These are phyloP conservation scores for Ferdinandea cuprea DNA, from an alignment of 2,888 invertebrate species.

Conservation along the genomic window DNA sequence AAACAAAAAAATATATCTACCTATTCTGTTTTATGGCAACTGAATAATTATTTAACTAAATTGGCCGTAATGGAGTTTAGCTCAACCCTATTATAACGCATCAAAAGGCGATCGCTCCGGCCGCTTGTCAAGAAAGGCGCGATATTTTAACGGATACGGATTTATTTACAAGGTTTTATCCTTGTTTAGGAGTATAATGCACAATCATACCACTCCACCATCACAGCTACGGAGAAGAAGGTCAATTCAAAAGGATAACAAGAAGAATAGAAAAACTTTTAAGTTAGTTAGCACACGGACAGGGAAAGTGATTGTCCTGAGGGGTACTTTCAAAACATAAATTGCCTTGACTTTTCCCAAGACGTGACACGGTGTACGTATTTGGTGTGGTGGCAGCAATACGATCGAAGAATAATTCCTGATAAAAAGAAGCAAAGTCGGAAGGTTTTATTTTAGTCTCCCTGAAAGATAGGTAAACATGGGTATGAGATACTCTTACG, in stretches of 20 bases:
- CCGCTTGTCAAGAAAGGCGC: constrained; percentile 7
- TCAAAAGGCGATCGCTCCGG: constrained; percentile 6
- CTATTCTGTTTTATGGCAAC: constrained; percentile 24
- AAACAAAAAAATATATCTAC: no score
- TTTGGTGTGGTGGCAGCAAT: constrained; percentile 12
- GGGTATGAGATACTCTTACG: background rate
- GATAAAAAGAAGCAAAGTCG: constrained; percentile 9
- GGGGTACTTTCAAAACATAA: constrained; percentile 25
- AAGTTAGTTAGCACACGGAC: constrained; percentile 21
- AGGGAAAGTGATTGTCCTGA: constrained; percentile 31
- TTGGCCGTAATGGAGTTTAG: constrained; percentile 17
- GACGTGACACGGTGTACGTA: background rate
- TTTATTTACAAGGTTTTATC: constrained; percentile 11
- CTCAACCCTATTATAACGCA: constrained; percentile 21
- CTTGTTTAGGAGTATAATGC: background rate
- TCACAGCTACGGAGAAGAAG: constrained; percentile 4
- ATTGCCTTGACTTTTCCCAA: constrained; percentile 30
- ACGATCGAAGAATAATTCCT: constrained; percentile 12
- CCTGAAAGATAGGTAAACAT: background rate
- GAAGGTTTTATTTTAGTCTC: background rate
- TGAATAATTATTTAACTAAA: constrained; percentile 30
- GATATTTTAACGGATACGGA: background rate
- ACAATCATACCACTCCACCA: no score
- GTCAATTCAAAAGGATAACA: constrained; percentile 31
- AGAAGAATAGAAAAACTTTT: constrained; percentile 51